Evolutionary conservation across 2,888 invertebrate species (phyloP).

Genomic region (Cryptocheilus praepositus): DNA sequence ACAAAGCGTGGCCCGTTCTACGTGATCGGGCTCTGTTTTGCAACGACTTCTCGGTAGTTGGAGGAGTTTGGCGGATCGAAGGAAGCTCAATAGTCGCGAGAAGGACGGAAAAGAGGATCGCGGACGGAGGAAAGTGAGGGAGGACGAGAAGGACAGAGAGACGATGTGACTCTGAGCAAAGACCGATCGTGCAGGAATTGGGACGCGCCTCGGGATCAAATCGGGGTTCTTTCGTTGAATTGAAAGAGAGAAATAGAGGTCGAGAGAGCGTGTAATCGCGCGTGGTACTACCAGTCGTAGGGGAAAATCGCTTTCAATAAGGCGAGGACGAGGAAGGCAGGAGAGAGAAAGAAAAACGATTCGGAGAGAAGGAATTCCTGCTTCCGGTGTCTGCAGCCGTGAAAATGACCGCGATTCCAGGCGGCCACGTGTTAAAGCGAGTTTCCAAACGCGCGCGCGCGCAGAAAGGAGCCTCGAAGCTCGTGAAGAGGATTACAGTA

Average conservation of each 20-base stretch:
- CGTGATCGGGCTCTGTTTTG: slow-evolving; percentile 26
- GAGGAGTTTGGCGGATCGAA: slow-evolving; percentile 3
- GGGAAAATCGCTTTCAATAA: slow-evolving; percentile 49
- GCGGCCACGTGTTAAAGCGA: slow-evolving; percentile 22
- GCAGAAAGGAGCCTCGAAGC: slow-evolving; percentile 12
- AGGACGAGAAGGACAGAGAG: no score
- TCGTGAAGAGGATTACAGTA: slow-evolving; percentile 26
- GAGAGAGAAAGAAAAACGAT: no score
- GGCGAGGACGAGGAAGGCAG: slow-evolving; percentile 17
- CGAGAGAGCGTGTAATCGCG: slow-evolving; percentile 34
- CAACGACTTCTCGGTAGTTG: slow-evolving; percentile 14
- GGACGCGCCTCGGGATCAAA: slow-evolving; percentile 26
- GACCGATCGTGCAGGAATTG: slow-evolving; percentile 44
- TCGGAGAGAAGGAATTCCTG: slow-evolving; percentile 36
- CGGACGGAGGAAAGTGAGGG: no score
- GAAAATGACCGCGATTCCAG: slow-evolving; percentile 44
- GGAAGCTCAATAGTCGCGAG: no score
- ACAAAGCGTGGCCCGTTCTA: slow-evolving; percentile 19
- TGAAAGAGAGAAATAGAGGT: slow-evolving; percentile 33
- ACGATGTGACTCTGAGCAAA: slow-evolving; percentile 6
- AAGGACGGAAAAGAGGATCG: no score
- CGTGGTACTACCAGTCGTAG: slow-evolving; percentile 21
- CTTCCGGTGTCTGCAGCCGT: slow-evolving; percentile 19
- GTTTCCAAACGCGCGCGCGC: slow-evolving; percentile 19
- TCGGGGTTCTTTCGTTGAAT: slow-evolving; percentile 35